phyloP scores from a whole-genome alignment of 1,140 invertebrate species.

The Papilio xuthus region DNA sequence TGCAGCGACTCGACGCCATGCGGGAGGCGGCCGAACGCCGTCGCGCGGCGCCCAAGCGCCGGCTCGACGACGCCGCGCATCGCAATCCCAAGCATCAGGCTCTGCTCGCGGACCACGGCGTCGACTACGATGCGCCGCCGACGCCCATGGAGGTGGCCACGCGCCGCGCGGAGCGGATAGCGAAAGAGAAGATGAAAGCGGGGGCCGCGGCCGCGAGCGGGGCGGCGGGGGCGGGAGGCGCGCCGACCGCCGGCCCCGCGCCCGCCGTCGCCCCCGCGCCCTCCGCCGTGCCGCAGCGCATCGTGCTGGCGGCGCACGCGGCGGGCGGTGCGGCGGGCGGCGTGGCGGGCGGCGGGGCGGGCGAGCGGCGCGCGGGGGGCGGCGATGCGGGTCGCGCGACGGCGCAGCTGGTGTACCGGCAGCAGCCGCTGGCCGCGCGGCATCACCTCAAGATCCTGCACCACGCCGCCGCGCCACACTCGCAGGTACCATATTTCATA shows the following conservation, averaged over 20 bases:
- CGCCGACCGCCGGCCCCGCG: conserved; percentile 42
- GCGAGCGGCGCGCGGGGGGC: conserved; percentile 12
- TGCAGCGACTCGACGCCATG: conserved; percentile 90
- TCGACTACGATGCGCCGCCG: conserved; percentile 93
- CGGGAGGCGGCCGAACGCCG: conserved; percentile 86
- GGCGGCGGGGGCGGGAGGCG: conserved; percentile 45
- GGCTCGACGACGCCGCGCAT: conserved; percentile 86
- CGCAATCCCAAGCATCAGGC: conserved; percentile 94
- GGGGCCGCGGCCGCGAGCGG: conserved; percentile 56
- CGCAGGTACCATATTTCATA: conserved; percentile 47
- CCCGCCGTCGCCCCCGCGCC: conserved; percentile 23
- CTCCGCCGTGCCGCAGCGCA: conserved; percentile 31
- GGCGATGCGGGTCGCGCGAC: conserved; percentile 33
- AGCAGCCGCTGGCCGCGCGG: conserved; percentile 54
- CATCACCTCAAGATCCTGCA: conserved; percentile 70
- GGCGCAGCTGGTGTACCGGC: conserved; percentile 51
- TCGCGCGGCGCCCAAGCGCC: conserved; percentile 88
- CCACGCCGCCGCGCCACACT: conserved; percentile 49
- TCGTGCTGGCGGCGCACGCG: conserved; percentile 22
- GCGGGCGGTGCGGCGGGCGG: conserved; percentile 32
- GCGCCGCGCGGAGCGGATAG: conserved; percentile 91
- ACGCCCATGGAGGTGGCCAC: conserved; percentile 92
- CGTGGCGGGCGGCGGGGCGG: neutral
- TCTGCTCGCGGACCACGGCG: conserved; percentile 90
- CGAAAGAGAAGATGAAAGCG: conserved; percentile 87